Base-by-base conservation (phyloP, 1,140 invertebrate genomes). In the Apis cerana region DNA sequence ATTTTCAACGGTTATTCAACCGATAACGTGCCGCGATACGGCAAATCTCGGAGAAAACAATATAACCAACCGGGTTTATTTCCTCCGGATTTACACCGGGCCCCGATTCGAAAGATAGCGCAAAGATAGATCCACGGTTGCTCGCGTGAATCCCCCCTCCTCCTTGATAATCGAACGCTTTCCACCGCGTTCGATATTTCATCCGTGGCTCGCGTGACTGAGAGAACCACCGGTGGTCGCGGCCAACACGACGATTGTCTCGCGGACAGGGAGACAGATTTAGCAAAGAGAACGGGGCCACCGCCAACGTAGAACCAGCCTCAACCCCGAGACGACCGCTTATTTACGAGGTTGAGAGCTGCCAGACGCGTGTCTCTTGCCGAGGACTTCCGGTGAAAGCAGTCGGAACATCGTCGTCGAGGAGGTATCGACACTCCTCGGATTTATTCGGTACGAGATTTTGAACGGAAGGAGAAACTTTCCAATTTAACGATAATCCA, bases 161-260 rank as follows among this genome's bases (percentile, higher is more conserved):
- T 54, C 23, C 15, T n/a, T n/a, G n/a, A n/a, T n/a, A n/a, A n/a
- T n/a, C 62, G 70, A 81, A 56, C 79, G 79, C 69, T 80, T 74
- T 80, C 79, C 69, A 54, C 13, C 19, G 27, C 13, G 79, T 75
- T 81, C 79, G 79, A 81, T 81, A 81, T 81, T 81, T 81, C 71
- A 81, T 81, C 70, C 79, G 70, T n/a, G 68, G 71, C 59, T 81
- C 71, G 79, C 79, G 79, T 81, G 79, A 81, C 79, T 81, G 48
- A 33, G 3, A 71, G 70, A 50, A 52, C 62, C 79, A 65, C 79
- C 78, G 54, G 65, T 70, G 78, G 62, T 81, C 58, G 79, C 4
- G 33, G 33, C 0, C 33, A 65, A 81, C 56, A 58, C 70, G 52
- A 77, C 77, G 79, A 81, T 81, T 75, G 79, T 81, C 71, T 75